phyloP scores from a whole-genome alignment of 1,140 invertebrate species.

The Conus ventricosus region DNA sequence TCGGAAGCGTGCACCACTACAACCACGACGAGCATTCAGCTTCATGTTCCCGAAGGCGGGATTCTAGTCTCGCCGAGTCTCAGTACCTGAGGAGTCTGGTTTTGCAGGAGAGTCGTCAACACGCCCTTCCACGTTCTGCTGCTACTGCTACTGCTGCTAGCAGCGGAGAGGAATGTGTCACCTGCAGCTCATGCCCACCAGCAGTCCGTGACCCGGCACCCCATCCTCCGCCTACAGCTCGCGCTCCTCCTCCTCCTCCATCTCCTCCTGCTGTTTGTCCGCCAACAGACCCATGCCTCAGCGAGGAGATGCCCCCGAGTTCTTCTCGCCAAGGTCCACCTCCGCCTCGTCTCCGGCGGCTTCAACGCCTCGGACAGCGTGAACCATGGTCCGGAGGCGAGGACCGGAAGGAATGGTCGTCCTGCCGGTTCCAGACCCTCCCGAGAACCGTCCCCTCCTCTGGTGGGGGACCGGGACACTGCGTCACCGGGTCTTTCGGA shows the following conservation, averaged over 20 bases:
- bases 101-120: no score
- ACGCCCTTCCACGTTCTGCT: neutral
- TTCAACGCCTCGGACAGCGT: no score
- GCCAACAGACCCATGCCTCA: neutral
- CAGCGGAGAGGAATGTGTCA: neutral
- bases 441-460: neutral
- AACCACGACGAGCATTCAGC: no score
- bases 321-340: no score
- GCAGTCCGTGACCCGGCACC: neutral
- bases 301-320: neutral
- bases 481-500: no score
- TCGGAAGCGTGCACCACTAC: neutral
- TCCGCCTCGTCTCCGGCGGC: no score
- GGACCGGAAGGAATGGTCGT: neutral
- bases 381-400: neutral
- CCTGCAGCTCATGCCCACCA: neutral
- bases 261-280: no score
- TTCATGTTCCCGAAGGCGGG: no score
- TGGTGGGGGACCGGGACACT: no score
- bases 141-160: neutral
- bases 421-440: neutral
- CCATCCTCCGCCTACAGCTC: no score
- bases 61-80: neutral
- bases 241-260: no score
- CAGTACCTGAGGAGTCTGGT: neutral